Base-by-base conservation (phyloP, 2,888 invertebrate genomes). In the Torymus auratus region DNA sequence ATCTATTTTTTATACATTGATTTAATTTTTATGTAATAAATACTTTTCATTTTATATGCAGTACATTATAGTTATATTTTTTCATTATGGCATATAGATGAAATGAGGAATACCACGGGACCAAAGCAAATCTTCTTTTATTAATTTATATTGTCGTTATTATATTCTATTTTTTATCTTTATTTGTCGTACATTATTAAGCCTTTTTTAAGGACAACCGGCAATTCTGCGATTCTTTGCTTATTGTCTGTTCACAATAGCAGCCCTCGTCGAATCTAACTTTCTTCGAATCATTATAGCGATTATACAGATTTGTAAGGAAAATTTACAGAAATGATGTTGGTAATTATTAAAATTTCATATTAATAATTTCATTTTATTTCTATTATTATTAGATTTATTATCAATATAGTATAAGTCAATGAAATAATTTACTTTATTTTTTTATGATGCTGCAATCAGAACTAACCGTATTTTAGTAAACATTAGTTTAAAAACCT, bases 161-260 rank as follows among this genome's bases (percentile, higher is more conserved):
- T 41, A 41, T 41, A 41, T 41, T 7, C 41, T 41, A 41, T 41
- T 71, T 78, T 62, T 58, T 77, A 53, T 64, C 17, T 68, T 73
- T 41, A 62, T 62, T n/a, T 71, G 68, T n/a, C 58, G 60, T 60
- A 73, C 55, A 73, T 62, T 79, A 81, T 76, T 81, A 80, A 77
- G 80, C 83, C 80, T 83, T 77, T 13, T 65, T 56, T 62, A 67
- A 76, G 75, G 62, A 55, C 78, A 75, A 78, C 80, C 82, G 80
- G 83, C 80, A 84, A 85, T 84, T 61, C 53, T 84, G 84, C 84
- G 82, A 80, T 87, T 87, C 86, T 86, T 89, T 88, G 89, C 89
- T 90, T 89, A 89, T 89, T 89, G 89, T 90, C 90, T 89, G 89
- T 89, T 90, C 90, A 89, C 90, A 89, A 90, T 89, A 89, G 90